Percentiles rank a stretch among this genome's conserved stretches.
These are phyloP conservation scores for Drosophila kokeensis DNA, from an alignment of 2,888 invertebrate species.

Conservation along the genomic window DNA sequence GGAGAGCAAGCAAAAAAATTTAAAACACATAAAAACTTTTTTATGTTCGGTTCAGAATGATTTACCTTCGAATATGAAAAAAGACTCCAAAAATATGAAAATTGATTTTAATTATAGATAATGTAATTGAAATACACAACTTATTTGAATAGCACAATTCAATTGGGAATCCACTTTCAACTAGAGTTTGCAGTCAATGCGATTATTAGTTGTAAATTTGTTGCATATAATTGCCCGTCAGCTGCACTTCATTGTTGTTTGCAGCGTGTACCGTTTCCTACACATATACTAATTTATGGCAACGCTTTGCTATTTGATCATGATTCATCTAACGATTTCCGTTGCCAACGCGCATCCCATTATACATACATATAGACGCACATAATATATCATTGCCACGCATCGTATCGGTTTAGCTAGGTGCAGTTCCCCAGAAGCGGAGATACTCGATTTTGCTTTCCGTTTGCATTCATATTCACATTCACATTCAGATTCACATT, in stretches of 20 bases:
- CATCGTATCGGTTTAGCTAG: constrained; percentile 24
- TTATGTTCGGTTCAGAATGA: not conserved
- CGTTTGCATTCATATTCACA: not conserved
- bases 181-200: not conserved
- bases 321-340: constrained; percentile 72
- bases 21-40: not conserved
- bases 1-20: not conserved
- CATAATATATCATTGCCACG: constrained; percentile 1
- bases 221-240: not conserved
- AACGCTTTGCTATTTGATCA: constrained; percentile 41
- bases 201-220: too few species aligned
- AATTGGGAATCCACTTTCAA: not conserved
- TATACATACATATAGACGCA: constrained; percentile 1
- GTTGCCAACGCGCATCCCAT: constrained; percentile 67
- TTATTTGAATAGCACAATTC: too few species aligned
- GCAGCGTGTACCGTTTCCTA: not conserved
- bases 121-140: not conserved
- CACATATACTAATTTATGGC: constrained; percentile 19
- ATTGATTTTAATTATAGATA: too few species aligned
- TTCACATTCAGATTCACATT: not conserved
- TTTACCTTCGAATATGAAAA: not conserved
- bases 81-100: not conserved
- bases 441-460: constrained; percentile 13
- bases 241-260: not conserved
- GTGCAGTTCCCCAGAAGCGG: constrained; percentile 9